A percentile compares a stretch with the other conserved stretches of the same genome.
phyloP scores from a whole-genome alignment of 2,113 vertebrate species.

The Athene noctua region DNA sequence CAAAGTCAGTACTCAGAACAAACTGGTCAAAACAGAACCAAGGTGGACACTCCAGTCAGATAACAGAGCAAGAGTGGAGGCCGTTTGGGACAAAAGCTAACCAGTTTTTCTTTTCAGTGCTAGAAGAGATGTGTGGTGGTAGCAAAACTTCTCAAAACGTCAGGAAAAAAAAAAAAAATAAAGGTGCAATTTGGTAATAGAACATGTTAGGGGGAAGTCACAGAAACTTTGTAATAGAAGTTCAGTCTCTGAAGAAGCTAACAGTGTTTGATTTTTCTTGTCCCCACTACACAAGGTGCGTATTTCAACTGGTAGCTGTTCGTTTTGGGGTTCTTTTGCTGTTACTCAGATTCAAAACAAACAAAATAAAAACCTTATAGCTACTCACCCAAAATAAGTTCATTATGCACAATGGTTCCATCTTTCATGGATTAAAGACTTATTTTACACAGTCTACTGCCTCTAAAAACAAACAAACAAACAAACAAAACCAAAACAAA shows the following conservation, averaged over 20 bases:
- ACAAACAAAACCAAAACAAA: not conserved
- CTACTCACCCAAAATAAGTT: not conserved
- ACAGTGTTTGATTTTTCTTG: not conserved
- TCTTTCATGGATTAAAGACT: not conserved
- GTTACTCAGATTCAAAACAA: not conserved
- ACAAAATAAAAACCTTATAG: not conserved
- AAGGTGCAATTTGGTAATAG: not conserved
- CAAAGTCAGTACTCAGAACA: not conserved
- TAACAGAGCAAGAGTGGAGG: not conserved
- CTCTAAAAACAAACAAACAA: not conserved
- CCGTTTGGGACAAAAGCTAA: not conserved
- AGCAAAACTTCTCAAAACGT: not conserved
- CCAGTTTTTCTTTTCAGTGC: not conserved
- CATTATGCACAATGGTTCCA: not conserved
- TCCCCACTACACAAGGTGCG: not conserved
- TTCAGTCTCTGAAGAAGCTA: not conserved
- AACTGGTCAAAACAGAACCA: not conserved
- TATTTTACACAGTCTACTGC: not conserved
- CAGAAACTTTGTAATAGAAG: not conserved
- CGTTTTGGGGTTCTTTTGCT: not conserved
- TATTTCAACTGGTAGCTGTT: not conserved
- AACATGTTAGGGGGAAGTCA: not conserved
- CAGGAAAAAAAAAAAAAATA: no score
- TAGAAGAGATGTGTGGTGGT: not conserved
- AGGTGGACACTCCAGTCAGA: not conserved